Evolutionary conservation across 2,888 invertebrate species (phyloP), one percentile per base, ranked within the genome.

Genomic region (Graphium colonna): DNA sequence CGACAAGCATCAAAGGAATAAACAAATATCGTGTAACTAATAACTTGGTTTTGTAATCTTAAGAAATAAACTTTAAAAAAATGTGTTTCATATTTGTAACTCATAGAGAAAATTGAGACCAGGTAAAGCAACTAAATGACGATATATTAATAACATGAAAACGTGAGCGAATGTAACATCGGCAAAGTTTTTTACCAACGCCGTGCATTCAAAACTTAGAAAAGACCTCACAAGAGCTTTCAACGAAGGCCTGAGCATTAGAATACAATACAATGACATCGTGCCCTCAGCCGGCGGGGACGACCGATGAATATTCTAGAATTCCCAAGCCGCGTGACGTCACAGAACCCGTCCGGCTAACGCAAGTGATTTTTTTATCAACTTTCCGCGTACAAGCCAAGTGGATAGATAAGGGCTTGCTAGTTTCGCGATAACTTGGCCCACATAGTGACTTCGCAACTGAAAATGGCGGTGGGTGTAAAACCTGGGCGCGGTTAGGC

Each of bases 251-350:
- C 46, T 31, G 41, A 13, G 4, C 44, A 59, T 57, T 52, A 57
- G 47, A 59, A 57, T 59, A 55, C 59, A 56, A 55, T 59, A 46
- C 56, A 46, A 46, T 49, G 53, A 45, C 40, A 54, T 12, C 15
- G 28, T 39, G 40, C n/a, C 42, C 42, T 18, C 36, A 33, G 4
- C n/a, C 10, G 2, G 15, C n/a, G n/a, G n/a, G n/a, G 10, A 12
- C 36, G 36, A 2, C 9, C 13, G 9, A 26, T 5, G 26, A 26
- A 26, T 26, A 26, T 26, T n/a, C n/a, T n/a, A n/a, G n/a, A n/a
- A n/a, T n/a, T n/a, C n/a, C n/a, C n/a, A 21, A 21, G 21, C 21
- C 31, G 31, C 10, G 31, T n/a, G n/a, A 31, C 3, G 31, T 31
- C 31, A 31, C 31, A 31, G 9, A 31, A 31, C 31, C 10, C 31